Evolutionary conservation across 2,888 invertebrate genomes (phyloP), one percentile per base, ranked within the genome.

Genomic region (Carpatolechia fugitivella): DNA sequence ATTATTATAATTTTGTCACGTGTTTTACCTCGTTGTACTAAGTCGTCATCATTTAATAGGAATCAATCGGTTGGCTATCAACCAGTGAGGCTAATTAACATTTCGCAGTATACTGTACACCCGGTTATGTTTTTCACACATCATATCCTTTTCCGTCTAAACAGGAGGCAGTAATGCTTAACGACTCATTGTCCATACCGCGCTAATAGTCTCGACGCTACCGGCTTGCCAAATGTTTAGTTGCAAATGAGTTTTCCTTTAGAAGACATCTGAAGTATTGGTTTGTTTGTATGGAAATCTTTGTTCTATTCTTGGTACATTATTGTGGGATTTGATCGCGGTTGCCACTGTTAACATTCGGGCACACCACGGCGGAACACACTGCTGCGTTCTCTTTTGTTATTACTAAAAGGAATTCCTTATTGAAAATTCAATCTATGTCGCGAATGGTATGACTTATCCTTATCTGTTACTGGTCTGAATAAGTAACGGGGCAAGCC

Each of bases 151-250:
- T 74, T 56, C 62, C 59, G 80, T 72, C 67, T 65, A 18, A 78
- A 84, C 80, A 83, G 82, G 72, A 62, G 82, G 77, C 74, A 81
- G 74, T 89, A 73, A 85, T 66, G 59, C 70, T 82, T 88, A 81
- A 89, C 86, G 89, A 85, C 82, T 79, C 79, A 88, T 90, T 90
- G 89, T 89, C 58, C 64, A 44, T 44, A 65, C 61, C 74, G 78
- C 55, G 74, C 80, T 82, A 85, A 82, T 80, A 76, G 78, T 70
- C 57, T 60, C 66, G 69, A 72, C 74, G 72, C 70, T 73, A 65
- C 68, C 65, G 68, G 73, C 69, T 74, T 74, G 74, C 68, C 74
- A 76, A 82, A 78, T 76, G 70, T 70, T 69, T 68, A 61, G 46
- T 61, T 40, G 60, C 54, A 61, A 60, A 60, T 60, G 54, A 57